These are phyloP conservation scores for Euwallacea fornicatus DNA, from an alignment of 1,140 invertebrate genomes.

Conservation along the genomic window DNA sequence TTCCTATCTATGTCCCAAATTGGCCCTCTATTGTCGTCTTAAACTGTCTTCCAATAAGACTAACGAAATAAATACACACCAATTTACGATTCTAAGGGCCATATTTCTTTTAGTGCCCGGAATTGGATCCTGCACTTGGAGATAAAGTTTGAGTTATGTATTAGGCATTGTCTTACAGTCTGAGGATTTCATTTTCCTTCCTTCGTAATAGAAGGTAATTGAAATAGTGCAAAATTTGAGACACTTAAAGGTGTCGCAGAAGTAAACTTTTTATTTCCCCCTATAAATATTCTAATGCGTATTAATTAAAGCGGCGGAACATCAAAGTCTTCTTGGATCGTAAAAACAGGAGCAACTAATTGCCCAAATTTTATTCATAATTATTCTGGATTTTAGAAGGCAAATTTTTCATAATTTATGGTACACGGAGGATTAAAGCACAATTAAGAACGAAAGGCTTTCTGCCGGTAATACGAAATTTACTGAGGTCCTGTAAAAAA, in stretches of 20 bases:
- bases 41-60: constrained; percentile 31
- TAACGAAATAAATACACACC: constrained; percentile 19
- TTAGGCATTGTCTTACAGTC: no score
- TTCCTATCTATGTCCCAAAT: constrained; percentile 34
- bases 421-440: constrained; percentile 3
- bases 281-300: background rate
- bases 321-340: background rate
- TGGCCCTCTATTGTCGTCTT: constrained; percentile 29
- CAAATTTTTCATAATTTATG: constrained; percentile 11
- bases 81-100: no score
- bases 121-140: no score
- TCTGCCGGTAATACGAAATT: constrained; percentile 7
- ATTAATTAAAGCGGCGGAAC: background rate
- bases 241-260: background rate
- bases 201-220: background rate
- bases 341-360: constrained; percentile 3
- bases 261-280: background rate
- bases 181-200: background rate
- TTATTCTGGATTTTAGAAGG: constrained; percentile 11
- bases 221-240: no score
- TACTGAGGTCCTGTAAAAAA: constrained; percentile 1
- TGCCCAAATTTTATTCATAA: constrained; percentile 9
- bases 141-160: no score
- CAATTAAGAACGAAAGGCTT: constrained; percentile 8
- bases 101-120: no score